These are phyloP conservation scores for Salvator merianae DNA, from an alignment of 2,113 vertebrate species.

Conservation along the genomic window DNA sequence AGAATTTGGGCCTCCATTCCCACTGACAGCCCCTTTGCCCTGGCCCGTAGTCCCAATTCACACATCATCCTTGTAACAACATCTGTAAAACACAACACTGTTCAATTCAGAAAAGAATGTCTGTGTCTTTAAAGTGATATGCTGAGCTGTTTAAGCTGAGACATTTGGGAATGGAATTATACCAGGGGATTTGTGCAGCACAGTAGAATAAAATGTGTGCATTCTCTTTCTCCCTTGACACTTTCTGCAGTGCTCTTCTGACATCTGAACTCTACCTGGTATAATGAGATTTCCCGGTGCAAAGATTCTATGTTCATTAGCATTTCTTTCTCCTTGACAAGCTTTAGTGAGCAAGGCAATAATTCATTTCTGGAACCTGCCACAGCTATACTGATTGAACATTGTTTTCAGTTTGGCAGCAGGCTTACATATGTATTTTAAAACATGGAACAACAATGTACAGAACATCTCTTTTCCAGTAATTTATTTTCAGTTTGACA, in stretches of 20 bases:
- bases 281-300: conserved; percentile 20
- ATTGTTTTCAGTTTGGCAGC: background rate
- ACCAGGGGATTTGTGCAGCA: conserved; percentile 5
- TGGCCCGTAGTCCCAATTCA: no score
- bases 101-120: background rate
- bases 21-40: no score
- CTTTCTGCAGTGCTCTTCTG: conserved; percentile 1
- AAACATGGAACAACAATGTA: background rate
- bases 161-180: background rate
- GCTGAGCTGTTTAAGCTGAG: background rate
- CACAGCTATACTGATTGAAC: background rate
- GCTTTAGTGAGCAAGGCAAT: background rate
- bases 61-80: no score
- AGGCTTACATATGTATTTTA: background rate
- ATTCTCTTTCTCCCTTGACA: conserved; percentile 5
- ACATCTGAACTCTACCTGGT: conserved; percentile 1
- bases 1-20: no score
- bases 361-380: background rate
- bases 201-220: conserved; percentile 4
- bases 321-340: conserved; percentile 19
- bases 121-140: background rate
- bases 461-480: background rate
- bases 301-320: background rate
- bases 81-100: background rate
- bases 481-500: background rate